Evolutionary conservation across 2,888 invertebrate genomes (phyloP).

Genomic region (Ornithoptera priamus): DNA sequence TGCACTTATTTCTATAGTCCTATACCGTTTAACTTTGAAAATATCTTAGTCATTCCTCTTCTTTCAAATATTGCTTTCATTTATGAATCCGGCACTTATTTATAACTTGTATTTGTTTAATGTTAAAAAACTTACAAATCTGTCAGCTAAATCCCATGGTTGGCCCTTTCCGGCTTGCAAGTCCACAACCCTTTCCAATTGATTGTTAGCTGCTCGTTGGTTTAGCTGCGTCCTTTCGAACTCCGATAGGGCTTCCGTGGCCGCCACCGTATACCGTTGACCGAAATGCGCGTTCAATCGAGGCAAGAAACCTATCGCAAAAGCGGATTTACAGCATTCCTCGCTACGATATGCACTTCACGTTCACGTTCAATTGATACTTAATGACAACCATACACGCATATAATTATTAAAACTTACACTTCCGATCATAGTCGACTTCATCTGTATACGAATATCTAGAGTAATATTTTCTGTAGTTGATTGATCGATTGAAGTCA

Average conservation of each 20-base stretch:
- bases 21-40: no score
- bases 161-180: constrained; percentile 82
- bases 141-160: constrained; percentile 81
- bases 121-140: constrained; percentile 74
- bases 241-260: constrained; percentile 86
- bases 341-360: constrained; percentile 8
- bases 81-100: constrained; percentile 9
- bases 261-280: constrained; percentile 85
- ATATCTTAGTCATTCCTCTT: neutral
- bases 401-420: no score
- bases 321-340: constrained; percentile 20
- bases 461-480: no score
- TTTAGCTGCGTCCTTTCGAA: constrained; percentile 83
- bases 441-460: no score
- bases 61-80: constrained; percentile 22
- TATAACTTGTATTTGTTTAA: neutral
- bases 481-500: no score
- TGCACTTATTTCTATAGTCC: neutral
- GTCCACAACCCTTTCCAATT: constrained; percentile 79
- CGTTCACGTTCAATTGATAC: neutral
- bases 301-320: constrained; percentile 82
- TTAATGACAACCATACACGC: neutral
- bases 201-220: constrained; percentile 79
- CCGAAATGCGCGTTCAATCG: constrained; percentile 83
- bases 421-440: no score